Evolutionary conservation across 2,888 invertebrate species (phyloP), one percentile per base, ranked within the genome.

Genomic region (Charanyca ferruginea): DNA sequence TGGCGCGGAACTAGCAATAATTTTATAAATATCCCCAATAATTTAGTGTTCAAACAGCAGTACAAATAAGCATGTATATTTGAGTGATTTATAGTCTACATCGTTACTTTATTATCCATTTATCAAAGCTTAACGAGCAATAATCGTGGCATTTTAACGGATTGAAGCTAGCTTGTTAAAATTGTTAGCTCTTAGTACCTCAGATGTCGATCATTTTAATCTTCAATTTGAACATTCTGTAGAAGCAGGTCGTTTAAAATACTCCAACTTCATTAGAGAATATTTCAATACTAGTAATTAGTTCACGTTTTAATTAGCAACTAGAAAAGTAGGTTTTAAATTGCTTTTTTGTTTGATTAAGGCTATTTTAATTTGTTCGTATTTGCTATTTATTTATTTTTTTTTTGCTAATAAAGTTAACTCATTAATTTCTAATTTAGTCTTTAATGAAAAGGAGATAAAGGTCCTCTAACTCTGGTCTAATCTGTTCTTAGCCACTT

Each of bases 81-180:
- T 73, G 69, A 83, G 80, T 90, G 90, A 91, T 91, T 91, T 90
- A 92, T 89, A 59, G 83, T 68, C 78, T 49, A 74, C 84, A 83
- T 87, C 84, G 85, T 90, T 90, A 89, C 85, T 90, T 91, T 92
- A 94, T 92, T 90, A 88, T 85, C 90, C 90, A 93, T 92, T 90
- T 89, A 91, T 93, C 91, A 93, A 89, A 86, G 86, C 88, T 90
- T 92, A 91, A 91, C 90, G 90, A 89, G 89, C 90, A 87, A 89
- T 92, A 91, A 91, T 91, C 86, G 87, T 85, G 86, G 86, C 88
- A 83, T 88, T 88, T 87, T 85, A 87, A 84, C 86, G 84, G 78
- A 87, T 88, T 86, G 83, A 80, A 87, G 85, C 83, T 83, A 79
- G 89, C 88, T 91, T 89, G 87, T 89, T 89, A 89, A 90, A 89